Percentiles rank a stretch among this genome's conserved stretches.
These are phyloP conservation scores for Lepus americanus DNA, from an alignment of 2,113 vertebrate genomes.

Conservation along the genomic window DNA sequence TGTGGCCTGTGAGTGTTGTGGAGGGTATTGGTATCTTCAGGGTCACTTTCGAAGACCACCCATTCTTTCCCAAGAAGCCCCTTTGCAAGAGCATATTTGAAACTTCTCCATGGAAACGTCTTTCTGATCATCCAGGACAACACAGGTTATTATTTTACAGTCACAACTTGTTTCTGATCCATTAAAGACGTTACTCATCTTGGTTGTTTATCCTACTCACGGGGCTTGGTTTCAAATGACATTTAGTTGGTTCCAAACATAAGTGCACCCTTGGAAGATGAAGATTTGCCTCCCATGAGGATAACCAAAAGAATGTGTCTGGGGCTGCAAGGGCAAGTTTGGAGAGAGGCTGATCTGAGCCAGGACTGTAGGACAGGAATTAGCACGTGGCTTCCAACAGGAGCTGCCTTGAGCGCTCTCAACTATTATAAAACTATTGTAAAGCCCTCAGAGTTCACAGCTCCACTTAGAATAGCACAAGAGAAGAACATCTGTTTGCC, in stretches of 20 bases:
- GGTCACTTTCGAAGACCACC: not conserved
- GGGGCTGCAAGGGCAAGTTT: not conserved
- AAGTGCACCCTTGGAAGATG: not conserved
- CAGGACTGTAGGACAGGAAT: not conserved
- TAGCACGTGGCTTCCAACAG: not conserved
- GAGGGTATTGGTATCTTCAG: not conserved
- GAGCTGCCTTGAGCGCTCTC: not conserved
- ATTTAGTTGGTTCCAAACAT: not conserved
- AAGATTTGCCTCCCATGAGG: not conserved
- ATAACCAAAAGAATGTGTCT: not conserved
- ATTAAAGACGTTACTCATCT: not conserved
- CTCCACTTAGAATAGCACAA: not conserved
- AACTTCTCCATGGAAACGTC: conserved; percentile 23
- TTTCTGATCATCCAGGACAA: conserved; percentile 25
- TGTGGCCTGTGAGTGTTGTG: not conserved
- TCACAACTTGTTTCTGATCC: not conserved
- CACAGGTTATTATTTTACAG: not conserved
- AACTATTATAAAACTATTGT: no score
- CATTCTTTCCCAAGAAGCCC: not conserved
- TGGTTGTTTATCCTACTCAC: not conserved
- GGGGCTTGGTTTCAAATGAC: not conserved
- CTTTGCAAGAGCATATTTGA: not conserved
- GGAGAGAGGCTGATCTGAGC: not conserved
- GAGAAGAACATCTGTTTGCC: not conserved
- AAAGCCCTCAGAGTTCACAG: not conserved